A percentile compares a stretch with the other conserved stretches of the same genome.
Conservation (phyloP, 2,113 vertebrate species). For the Scomber colias region DNA sequence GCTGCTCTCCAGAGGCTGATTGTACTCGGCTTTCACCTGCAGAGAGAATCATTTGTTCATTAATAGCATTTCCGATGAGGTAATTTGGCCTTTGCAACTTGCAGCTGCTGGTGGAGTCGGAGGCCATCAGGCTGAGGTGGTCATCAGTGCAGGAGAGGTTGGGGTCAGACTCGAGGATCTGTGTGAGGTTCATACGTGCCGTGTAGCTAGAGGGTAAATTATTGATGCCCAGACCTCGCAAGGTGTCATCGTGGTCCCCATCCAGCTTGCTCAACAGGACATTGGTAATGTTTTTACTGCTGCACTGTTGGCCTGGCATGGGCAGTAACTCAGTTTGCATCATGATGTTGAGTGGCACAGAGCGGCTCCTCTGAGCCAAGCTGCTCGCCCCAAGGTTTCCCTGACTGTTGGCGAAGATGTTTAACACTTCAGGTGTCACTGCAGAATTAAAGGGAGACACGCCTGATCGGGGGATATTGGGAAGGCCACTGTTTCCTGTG, state of each 20-base stretch:
- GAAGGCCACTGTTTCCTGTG: slow-evolving; percentile 79
- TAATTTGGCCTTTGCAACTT: slow-evolving; percentile 93
- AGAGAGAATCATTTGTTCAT: slow-evolving; percentile 90
- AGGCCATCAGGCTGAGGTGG: slow-evolving; percentile 87
- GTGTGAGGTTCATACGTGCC: slow-evolving; percentile 98
- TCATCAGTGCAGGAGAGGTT: slow-evolving; percentile 89
- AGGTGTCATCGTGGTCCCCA: slow-evolving; percentile 89
- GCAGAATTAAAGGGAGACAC: slow-evolving; percentile 92
- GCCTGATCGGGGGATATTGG: slow-evolving; percentile 87
- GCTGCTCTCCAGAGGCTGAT: slow-evolving; percentile 86
- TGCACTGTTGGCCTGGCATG: slow-evolving; percentile 87
- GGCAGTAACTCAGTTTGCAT: slow-evolving; percentile 95
- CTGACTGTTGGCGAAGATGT: slow-evolving; percentile 89
- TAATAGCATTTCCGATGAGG: slow-evolving; percentile 91
- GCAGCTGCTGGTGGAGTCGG: slow-evolving; percentile 88
- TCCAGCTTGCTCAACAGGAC: slow-evolving; percentile 96
- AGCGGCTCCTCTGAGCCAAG: slow-evolving; percentile 97
- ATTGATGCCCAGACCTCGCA: slow-evolving; percentile 93
- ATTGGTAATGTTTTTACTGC: slow-evolving; percentile 90
- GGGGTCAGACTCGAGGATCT: slow-evolving; percentile 93
- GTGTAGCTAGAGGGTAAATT: slow-evolving; percentile 95
- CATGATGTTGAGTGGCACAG: slow-evolving; percentile 97
- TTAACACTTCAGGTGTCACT: slow-evolving; percentile 90
- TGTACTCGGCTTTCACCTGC: slow-evolving; percentile 89
- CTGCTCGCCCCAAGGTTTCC: slow-evolving; percentile 88